A percentile compares a stretch with the other conserved stretches of the same genome.
Evolutionary conservation across 2,113 vertebrate genomes (phyloP).

Genomic region (Machaerirhynchus nigripectus): DNA sequence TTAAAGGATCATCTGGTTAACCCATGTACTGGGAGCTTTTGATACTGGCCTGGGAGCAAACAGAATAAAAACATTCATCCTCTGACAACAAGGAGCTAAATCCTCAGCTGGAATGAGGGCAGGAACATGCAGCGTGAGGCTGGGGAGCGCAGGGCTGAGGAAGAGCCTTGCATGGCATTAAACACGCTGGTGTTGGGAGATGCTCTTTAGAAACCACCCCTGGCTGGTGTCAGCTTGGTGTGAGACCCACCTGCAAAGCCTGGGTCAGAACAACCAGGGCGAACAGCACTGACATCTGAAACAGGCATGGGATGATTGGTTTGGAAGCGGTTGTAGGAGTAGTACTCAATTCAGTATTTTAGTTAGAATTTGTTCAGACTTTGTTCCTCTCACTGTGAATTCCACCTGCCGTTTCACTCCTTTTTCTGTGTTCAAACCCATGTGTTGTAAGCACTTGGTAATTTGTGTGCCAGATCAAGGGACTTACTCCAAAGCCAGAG

Average conservation of each 20-base stretch:
- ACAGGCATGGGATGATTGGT: accelerated
- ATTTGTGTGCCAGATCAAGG: background rate
- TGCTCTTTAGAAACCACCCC: background rate
- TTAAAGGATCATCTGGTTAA: constrained; percentile 79
- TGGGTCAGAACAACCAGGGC: background rate
- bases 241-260: background rate
- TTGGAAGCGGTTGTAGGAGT: background rate
- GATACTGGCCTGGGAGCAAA: constrained; percentile 63
- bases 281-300: accelerated
- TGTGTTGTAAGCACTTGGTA: accelerated
- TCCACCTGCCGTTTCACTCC: background rate
- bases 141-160: background rate
- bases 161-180: background rate
- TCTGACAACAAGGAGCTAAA: constrained; percentile 61
- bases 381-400: background rate
- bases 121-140: background rate
- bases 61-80: constrained; percentile 61
- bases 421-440: background rate
- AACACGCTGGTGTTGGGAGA: background rate
- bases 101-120: background rate
- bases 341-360: background rate
- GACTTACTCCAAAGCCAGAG: background rate
- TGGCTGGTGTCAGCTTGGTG: background rate
- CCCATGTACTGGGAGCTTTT: constrained; percentile 61
- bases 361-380: background rate